Base-by-base conservation (phyloP, 2,888 invertebrate species). In the Pollenia angustigena region DNA sequence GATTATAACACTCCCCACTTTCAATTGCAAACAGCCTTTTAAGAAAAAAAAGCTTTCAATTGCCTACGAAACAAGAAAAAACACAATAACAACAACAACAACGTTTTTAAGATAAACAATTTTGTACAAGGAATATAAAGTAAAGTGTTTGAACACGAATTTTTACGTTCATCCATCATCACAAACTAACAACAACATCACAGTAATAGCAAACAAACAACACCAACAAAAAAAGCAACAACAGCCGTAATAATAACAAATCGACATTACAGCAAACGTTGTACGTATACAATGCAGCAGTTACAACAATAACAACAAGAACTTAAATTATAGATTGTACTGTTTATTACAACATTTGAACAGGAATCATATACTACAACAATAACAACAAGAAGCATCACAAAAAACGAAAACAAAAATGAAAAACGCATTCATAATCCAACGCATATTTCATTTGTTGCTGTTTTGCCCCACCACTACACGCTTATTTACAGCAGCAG, bases 381-480 rank as follows among this genome's bases (percentile, higher is more conserved):
- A n/a, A n/a, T n/a, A n/a, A n/a, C 18, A 76, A 75, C 78, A 66
- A 32, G 32, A 32, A 32, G 32, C 4, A 32, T 32, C 32, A 58
- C 62, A 72, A 42, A 42, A 48, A 18, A 60, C 42, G 60, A 52
- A 44, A 44, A 46, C 52, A 60, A 32, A 89, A 89, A 89, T 85
- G 89, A 90, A 89, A 91, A 90, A 91, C 91, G 91, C 91, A 91
- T 90, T 91, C 88, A 87, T 88, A 89, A 86, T 85, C 88, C 89
- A 86, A 87, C 87, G 88, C 87, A 89, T 88, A 88, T 85, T 87
- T 88, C 84, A 52, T 79, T 54, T 16, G 12, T 50, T 69, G 23
- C 9, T 54, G 8, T 42, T 71, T 48, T 64, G n/a, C 9, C 14
- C 23, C 1, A 42, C 50, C 16, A 64, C 18, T 56, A 1, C 32